These are phyloP conservation scores for Mercenaria mercenaria DNA, from an alignment of 1,140 invertebrate species.

Conservation along the genomic window DNA sequence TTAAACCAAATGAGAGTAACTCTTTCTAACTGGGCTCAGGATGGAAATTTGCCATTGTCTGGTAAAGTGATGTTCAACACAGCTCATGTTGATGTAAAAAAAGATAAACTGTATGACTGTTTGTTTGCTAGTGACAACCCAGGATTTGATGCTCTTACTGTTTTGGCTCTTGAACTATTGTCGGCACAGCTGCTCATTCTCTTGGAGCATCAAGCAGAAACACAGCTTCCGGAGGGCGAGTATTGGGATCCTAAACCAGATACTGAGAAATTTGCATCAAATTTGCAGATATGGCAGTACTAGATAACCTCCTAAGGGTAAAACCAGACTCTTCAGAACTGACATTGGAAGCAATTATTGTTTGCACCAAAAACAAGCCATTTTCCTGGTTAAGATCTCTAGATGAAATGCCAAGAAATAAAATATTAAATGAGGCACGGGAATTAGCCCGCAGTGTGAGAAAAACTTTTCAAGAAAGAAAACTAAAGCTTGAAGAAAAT, in stretches of 20 bases:
- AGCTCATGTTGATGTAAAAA: neutral
- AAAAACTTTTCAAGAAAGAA: neutral
- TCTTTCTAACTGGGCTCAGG: neutral
- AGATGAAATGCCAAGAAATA: neutral
- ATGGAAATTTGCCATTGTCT: neutral
- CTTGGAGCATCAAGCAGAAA: conserved; percentile 47
- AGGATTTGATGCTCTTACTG: conserved; percentile 14
- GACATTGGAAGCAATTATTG: neutral
- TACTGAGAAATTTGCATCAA: neutral
- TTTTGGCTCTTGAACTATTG: conserved; percentile 32
- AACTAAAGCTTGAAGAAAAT: neutral
- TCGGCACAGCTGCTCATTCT: conserved; percentile 21
- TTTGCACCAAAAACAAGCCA: neutral
- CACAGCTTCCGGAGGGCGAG: conserved; percentile 23
- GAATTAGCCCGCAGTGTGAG: neutral
- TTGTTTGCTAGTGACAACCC: conserved; percentile 16
- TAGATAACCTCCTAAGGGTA: conserved; percentile 41
- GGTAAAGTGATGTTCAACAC: neutral
- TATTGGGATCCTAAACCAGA: neutral
- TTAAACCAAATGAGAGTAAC: neutral
- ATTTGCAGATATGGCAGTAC: conserved; percentile 45
- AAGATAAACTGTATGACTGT: neutral
- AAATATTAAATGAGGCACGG: neutral
- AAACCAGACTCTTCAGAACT: neutral
- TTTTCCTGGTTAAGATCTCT: neutral